A percentile compares a stretch with the other conserved stretches of the same genome.
Evolutionary conservation across 2,797 vertebrate species (phyloP).

Genomic region (Poecilia gillii): DNA sequence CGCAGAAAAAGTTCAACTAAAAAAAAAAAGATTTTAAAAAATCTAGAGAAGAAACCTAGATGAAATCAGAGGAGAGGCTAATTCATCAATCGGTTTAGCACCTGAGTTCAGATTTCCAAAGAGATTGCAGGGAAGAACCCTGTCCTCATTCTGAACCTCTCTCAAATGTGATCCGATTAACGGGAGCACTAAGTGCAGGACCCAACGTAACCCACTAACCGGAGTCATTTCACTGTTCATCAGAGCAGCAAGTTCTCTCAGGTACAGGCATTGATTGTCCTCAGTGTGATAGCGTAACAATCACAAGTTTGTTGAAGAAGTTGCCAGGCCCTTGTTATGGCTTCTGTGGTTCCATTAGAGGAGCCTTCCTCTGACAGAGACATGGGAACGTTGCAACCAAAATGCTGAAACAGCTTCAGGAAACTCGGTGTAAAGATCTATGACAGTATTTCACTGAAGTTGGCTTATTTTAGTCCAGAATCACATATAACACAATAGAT

Average conservation of each 20-base stretch:
- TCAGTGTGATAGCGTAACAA: conserved; percentile 72
- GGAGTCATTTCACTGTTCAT: conserved; percentile 81
- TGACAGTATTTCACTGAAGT: background rate
- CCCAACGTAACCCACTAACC: conserved; percentile 52
- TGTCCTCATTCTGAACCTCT: conserved; percentile 37
- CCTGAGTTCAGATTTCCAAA: conserved; percentile 44
- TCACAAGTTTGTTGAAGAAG: conserved; percentile 77
- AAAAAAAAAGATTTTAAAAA: background rate
- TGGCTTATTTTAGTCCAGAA: background rate
- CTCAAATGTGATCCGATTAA: conserved; percentile 65
- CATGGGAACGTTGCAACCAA: background rate
- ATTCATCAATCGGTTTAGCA: conserved; percentile 44
- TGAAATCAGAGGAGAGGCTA: conserved; percentile 15
- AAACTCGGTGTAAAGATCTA: background rate
- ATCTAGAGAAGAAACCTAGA: conserved; percentile 12
- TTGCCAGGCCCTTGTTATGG: conserved; percentile 50
- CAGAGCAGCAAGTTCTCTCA: conserved; percentile 76
- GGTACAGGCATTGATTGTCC: conserved; percentile 74
- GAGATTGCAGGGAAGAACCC: conserved; percentile 40
- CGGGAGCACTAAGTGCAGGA: conserved; percentile 61
- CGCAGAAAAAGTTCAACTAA: background rate
- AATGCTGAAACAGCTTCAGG: too few species aligned
- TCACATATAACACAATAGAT: background rate
- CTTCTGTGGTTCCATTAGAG: conserved; percentile 21
- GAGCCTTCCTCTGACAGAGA: background rate